A percentile compares a stretch with the other conserved stretches of the same genome.
Conservation (phyloP, 2,797 vertebrate genomes). For the Paguma larvata region DNA sequence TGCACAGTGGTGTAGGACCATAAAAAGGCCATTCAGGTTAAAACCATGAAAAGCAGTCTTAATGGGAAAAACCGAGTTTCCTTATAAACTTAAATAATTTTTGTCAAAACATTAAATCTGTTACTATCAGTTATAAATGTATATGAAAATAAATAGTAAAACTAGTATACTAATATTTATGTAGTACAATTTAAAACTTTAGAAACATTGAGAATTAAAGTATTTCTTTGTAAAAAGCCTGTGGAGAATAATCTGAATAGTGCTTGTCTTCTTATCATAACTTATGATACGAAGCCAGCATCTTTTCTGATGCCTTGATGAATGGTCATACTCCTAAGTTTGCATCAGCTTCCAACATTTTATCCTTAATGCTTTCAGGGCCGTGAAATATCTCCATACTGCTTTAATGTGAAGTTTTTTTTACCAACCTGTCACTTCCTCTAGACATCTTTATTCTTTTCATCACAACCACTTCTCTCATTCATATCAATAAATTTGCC, state of each 20-base stretch:
- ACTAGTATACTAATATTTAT: conserved; percentile 14
- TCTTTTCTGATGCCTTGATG: neutral
- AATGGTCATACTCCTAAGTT: neutral
- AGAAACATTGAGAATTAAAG: conserved; percentile 34
- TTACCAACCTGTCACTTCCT: neutral
- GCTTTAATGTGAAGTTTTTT: neutral
- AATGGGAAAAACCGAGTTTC: conserved; percentile 1
- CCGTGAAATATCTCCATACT: neutral
- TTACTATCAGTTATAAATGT: conserved; percentile 31
- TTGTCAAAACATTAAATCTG: conserved; percentile 17
- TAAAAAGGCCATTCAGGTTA: neutral
- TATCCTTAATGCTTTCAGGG: neutral
- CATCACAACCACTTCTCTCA: neutral
- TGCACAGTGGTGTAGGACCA: neutral
- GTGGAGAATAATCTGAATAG: neutral
- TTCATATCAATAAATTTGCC: neutral
- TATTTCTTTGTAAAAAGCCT: conserved; percentile 32
- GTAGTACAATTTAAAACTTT: neutral
- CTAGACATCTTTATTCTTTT: neutral
- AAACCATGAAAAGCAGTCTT: conserved; percentile 2
- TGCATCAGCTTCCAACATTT: neutral
- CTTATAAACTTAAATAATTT: conserved; percentile 15
- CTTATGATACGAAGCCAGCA: neutral
- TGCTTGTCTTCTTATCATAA: neutral
- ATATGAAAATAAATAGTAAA: neutral